These are phyloP conservation scores for Lates calcarifer DNA, from an alignment of 2,113 vertebrate genomes.

Conservation along the genomic window DNA sequence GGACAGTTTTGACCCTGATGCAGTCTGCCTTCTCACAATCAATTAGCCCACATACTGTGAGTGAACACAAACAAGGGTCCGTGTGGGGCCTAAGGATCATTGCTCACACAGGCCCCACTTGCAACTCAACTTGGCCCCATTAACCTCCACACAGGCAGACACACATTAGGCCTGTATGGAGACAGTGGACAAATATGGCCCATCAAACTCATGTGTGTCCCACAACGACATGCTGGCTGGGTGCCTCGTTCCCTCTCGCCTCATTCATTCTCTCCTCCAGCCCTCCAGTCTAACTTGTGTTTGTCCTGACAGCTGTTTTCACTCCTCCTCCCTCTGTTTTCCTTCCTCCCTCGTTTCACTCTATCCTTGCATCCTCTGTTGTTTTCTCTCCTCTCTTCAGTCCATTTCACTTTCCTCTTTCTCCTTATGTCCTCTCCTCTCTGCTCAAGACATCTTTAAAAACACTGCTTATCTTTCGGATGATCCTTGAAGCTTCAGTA, in stretches of 20 bases:
- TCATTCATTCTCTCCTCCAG: conserved; percentile 15
- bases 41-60: not conserved
- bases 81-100: not conserved
- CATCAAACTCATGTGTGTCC: conserved; percentile 6
- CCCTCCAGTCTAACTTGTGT: not conserved
- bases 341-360: too few relatives aligned
- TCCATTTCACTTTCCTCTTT: not conserved
- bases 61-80: not conserved
- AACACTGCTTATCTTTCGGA: conserved; percentile 25
- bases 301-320: conserved; percentile 8
- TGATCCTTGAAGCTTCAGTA: conserved; percentile 27
- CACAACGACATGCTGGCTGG: not conserved
- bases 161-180: not conserved
- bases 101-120: conserved; percentile 1
- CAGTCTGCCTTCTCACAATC: not conserved
- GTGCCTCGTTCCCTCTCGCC: not conserved
- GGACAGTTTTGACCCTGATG: not conserved
- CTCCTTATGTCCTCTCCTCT: not conserved
- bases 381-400: conserved; percentile 2
- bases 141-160: conserved; percentile 13
- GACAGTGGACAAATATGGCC: not conserved
- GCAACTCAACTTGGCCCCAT: conserved; percentile 15
- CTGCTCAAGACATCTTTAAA: conserved; percentile 1
- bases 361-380: not conserved
- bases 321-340: not conserved